These are phyloP conservation scores for Malthinus flaveolus DNA, from an alignment of 2,888 invertebrate species.

Conservation along the genomic window DNA sequence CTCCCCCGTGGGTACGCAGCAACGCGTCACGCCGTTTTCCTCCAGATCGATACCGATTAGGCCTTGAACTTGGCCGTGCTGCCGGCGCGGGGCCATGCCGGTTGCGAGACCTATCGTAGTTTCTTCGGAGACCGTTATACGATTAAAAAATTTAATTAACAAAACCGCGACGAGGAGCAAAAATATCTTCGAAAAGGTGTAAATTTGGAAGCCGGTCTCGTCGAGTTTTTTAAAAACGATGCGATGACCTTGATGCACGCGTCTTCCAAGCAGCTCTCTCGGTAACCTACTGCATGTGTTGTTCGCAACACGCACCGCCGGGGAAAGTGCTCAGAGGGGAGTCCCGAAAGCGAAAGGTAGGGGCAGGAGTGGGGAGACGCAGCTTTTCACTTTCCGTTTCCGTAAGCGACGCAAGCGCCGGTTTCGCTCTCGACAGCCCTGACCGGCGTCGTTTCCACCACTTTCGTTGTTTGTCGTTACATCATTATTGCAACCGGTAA, in stretches of 20 bases:
- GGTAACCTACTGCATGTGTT: conserved; percentile 61
- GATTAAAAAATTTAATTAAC: background rate
- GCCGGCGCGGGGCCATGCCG: conserved; percentile 60
- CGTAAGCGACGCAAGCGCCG: conserved; percentile 50
- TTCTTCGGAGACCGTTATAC: background rate
- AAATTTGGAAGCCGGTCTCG: conserved; percentile 45
- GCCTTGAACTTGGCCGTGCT: conserved; percentile 55
- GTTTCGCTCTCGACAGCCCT: conserved; percentile 54
- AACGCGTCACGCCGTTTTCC: conserved; percentile 62
- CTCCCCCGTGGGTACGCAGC: conserved; percentile 82
- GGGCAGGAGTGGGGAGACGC: conserved; percentile 60
- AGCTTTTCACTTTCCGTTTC: conserved; percentile 56
- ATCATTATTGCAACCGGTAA: conserved; percentile 10
- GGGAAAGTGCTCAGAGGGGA: conserved; percentile 52
- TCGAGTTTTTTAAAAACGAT: conserved; percentile 20
- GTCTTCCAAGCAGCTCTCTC: conserved; percentile 56
- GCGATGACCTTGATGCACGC: conserved; percentile 43
- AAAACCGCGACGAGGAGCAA: background rate
- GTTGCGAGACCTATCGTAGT: conserved; percentile 13
- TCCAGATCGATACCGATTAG: conserved; percentile 47
- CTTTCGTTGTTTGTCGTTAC: conserved; percentile 19
- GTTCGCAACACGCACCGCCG: conserved; percentile 60
- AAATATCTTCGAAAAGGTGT: conserved; percentile 4
- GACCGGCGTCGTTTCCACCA: conserved; percentile 43
- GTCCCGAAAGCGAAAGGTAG: conserved; percentile 72